Percentiles rank a stretch among this genome's conserved stretches.
Conservation (phyloP, 1,140 invertebrate species). For the Pseudobourletiella spinata region DNA sequence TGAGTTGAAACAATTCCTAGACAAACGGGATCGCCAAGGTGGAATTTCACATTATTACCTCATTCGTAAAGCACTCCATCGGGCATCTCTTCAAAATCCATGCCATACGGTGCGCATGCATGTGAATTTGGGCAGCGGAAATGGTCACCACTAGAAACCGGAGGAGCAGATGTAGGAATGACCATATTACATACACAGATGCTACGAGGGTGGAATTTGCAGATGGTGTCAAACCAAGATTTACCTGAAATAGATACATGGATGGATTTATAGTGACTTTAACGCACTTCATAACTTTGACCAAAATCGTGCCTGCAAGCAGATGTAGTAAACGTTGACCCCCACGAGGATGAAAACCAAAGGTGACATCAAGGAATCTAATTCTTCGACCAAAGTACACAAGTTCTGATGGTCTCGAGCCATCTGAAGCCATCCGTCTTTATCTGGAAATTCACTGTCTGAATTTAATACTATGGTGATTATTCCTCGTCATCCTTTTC, state of each 20-base stretch:
- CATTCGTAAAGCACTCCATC: neutral
- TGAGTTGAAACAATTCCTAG: no score
- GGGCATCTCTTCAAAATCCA: slow-evolving; percentile 17
- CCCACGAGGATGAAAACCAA: slow-evolving; percentile 16
- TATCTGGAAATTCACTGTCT: no score
- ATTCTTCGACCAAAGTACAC: neutral
- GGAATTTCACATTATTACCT: slow-evolving; percentile 7
- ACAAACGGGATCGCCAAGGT: no score
- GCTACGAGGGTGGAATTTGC: neutral
- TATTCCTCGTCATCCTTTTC: no score
- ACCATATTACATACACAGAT: slow-evolving; percentile 4
- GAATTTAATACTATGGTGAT: no score
- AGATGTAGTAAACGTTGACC: slow-evolving; percentile 22
- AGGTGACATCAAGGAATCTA: slow-evolving; percentile 18
- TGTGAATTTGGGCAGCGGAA: slow-evolving; percentile 10
- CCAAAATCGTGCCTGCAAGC: slow-evolving; percentile 16
- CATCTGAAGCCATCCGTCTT: slow-evolving; percentile 7
- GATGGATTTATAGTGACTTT: no score
- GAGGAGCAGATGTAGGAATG: slow-evolving; percentile 6
- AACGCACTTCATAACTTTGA: no score
- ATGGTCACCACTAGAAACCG: slow-evolving; percentile 2
- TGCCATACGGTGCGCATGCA: slow-evolving; percentile 4
- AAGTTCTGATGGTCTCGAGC: slow-evolving; percentile 10
- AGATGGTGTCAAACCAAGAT: slow-evolving; percentile 12
- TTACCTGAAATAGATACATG: no score